Evolutionary conservation across 2,888 invertebrate genomes (phyloP).

Genomic region (Mechanitis mazaeus): DNA sequence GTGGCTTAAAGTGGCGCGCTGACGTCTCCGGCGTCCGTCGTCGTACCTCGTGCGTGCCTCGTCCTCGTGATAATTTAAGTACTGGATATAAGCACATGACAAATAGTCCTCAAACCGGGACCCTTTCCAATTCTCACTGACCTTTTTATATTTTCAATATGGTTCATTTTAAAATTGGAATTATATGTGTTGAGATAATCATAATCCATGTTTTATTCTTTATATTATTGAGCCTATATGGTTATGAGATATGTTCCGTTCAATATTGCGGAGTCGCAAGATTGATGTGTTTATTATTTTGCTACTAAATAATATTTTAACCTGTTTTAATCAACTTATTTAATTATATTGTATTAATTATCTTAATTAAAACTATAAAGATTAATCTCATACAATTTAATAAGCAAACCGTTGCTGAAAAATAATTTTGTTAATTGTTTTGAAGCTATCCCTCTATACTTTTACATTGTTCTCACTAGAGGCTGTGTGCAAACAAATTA

Average conservation of each 20-base stretch:
- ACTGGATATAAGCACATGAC: conserved; percentile 61
- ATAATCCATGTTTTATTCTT: conserved; percentile 48
- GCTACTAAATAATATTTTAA: conserved; percentile 4
- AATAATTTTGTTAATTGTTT: conserved; percentile 26
- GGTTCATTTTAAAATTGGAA: conserved; percentile 47
- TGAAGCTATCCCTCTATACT: conserved; percentile 39
- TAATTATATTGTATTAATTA: conserved; percentile 2
- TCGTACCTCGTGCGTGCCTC: conserved; percentile 53
- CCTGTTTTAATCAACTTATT: neutral
- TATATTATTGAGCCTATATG: conserved; percentile 17
- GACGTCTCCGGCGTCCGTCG: conserved; percentile 33
- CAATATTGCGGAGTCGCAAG: neutral
- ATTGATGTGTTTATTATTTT: neutral
- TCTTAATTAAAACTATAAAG: conserved; percentile 8
- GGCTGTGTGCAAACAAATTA: conserved; percentile 76
- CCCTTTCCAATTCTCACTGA: conserved; percentile 54
- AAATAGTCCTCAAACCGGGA: conserved; percentile 44
- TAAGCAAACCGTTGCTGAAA: conserved; percentile 18
- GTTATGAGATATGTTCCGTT: neutral
- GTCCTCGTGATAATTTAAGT: conserved; percentile 66
- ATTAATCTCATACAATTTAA: conserved; percentile 22
- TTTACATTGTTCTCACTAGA: conserved; percentile 67
- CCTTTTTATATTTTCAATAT: conserved; percentile 46
- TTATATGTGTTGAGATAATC: conserved; percentile 51
- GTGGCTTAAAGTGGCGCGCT: conserved; percentile 43